A percentile compares a stretch with the other conserved stretches of the same genome.
phyloP scores from a whole-genome alignment of 1,140 invertebrate species.

The Colletes gigas region DNA sequence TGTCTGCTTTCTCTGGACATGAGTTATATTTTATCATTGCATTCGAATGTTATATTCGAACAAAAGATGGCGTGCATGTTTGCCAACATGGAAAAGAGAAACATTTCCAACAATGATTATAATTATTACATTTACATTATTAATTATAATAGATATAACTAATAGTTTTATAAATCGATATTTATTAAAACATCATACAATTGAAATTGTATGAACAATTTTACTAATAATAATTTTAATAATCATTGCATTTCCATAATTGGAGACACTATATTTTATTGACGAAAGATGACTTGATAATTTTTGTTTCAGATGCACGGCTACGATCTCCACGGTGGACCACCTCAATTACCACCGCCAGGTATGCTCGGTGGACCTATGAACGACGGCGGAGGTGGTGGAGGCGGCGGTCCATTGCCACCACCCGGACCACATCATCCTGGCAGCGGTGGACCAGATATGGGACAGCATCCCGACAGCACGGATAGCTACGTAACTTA shows the following conservation, averaged over 20 bases:
- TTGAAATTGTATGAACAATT: no score
- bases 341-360: slow-evolving; percentile 80
- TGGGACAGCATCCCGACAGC: slow-evolving; percentile 88
- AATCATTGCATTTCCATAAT: no score
- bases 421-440: slow-evolving; percentile 84
- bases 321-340: slow-evolving; percentile 87
- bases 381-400: slow-evolving; percentile 70
- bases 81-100: background rate
- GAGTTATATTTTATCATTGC: no score
- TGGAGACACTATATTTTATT: no score
- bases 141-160: no score
- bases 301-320: slow-evolving; percentile 89
- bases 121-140: no score
- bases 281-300: slow-evolving; percentile 24
- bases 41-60: no score
- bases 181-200: no score
- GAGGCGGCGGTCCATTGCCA: slow-evolving; percentile 72
- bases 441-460: slow-evolving; percentile 73
- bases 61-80: no score
- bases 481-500: slow-evolving; percentile 95
- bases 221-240: no score
- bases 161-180: no score
- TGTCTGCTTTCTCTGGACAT: no score
- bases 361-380: slow-evolving; percentile 77
- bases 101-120: background rate